These are phyloP conservation scores for Avahi laniger DNA, from an alignment of 2,797 vertebrate genomes.

Conservation along the genomic window DNA sequence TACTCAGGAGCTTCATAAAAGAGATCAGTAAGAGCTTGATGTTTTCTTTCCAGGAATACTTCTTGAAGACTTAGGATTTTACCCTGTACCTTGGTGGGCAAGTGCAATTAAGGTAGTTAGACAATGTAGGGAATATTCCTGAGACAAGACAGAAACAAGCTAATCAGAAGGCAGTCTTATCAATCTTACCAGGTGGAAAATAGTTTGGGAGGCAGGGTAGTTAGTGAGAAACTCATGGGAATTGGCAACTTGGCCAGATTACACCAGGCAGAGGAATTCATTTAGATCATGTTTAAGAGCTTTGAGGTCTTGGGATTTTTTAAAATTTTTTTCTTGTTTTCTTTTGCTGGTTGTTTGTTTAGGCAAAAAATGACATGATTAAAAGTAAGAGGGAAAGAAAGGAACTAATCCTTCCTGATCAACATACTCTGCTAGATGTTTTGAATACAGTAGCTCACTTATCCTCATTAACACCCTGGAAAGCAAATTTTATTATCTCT, in stretches of 20 bases:
- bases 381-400: not conserved
- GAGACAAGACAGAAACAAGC: not conserved
- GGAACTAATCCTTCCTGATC: not conserved
- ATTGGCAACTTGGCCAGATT: not conserved
- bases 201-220: not conserved
- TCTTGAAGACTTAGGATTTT: not conserved
- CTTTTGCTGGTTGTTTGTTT: not conserved
- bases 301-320: not conserved
- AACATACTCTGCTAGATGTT: not conserved
- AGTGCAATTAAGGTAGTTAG: not conserved
- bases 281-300: not conserved
- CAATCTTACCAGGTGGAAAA: not conserved
- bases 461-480: conserved; percentile 40
- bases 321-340: not conserved
- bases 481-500: conserved; percentile 43
- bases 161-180: not conserved
- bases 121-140: not conserved
- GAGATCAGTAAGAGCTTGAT: not conserved
- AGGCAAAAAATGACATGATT: not conserved
- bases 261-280: not conserved
- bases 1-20: not conserved
- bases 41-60: conserved; percentile 28
- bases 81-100: not conserved
- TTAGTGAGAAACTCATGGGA: not conserved
- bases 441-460: not conserved